Evolutionary conservation across 2,888 invertebrate species (phyloP).

Genomic region (Prosopocoilus inquinatus): DNA sequence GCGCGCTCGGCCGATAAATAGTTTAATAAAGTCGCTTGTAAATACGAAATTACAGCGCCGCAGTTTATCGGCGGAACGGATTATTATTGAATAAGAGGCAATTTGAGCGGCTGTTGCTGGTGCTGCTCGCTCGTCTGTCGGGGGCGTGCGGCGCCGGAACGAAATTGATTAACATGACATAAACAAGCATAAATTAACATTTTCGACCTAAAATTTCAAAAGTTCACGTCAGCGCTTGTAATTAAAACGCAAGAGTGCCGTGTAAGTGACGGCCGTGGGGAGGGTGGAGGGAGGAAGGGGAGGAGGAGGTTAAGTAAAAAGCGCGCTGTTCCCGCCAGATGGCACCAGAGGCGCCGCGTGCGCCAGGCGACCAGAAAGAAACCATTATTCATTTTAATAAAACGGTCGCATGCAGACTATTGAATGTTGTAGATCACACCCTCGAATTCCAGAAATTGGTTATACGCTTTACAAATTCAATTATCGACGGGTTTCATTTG

Average conservation of each 20-base stretch:
- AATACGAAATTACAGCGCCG: no score
- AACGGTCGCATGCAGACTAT: conserved; percentile 45
- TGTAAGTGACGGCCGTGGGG: conserved; percentile 45
- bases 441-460: conserved; percentile 16
- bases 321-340: conserved; percentile 46
- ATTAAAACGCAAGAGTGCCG: conserved; percentile 36
- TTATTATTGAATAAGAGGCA: background rate
- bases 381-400: conserved; percentile 49
- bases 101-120: no score
- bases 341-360: conserved; percentile 43
- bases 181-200: conserved; percentile 46
- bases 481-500: background rate
- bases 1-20: no score
- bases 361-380: conserved; percentile 43
- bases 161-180: conserved; percentile 47
- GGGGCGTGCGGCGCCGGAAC: conserved; percentile 12
- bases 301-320: conserved; percentile 38
- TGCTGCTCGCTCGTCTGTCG: background rate
- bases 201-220: conserved; percentile 47
- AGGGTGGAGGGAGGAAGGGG: conserved; percentile 26
- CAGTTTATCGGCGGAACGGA: no score
- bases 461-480: background rate
- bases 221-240: conserved; percentile 42
- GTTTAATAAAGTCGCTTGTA: no score
- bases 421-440: conserved; percentile 39